These are phyloP conservation scores for Crotalus viridis DNA, from an alignment of 2,113 vertebrate genomes.

Conservation along the genomic window DNA sequence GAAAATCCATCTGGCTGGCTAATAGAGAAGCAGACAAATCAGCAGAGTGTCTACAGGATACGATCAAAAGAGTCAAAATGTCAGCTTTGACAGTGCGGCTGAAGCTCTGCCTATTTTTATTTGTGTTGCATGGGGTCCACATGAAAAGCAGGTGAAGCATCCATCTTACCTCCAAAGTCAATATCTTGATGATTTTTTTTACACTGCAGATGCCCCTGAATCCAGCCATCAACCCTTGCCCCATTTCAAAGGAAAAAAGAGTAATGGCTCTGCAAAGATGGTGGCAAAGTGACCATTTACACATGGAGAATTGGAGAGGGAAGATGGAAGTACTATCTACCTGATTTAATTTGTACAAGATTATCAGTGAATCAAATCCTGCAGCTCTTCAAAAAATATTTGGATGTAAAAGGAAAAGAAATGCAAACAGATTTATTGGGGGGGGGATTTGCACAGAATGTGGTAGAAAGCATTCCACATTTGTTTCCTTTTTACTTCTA, in stretches of 20 bases:
- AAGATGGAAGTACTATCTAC: neutral
- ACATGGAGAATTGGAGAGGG: neutral
- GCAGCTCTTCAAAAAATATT: neutral
- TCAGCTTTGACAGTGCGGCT: neutral
- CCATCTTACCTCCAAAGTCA: neutral
- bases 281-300: neutral
- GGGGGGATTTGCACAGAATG: neutral
- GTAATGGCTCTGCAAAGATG: neutral
- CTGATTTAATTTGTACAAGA: neutral
- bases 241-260: neutral
- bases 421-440: neutral
- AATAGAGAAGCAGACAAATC: neutral
- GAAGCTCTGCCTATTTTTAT: neutral
- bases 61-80: neutral
- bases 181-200: neutral
- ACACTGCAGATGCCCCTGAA: neutral
- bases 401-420: neutral
- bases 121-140: neutral
- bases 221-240: neutral
- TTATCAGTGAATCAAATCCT: neutral
- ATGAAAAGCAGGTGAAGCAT: neutral
- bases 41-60: neutral
- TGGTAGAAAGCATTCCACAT: neutral
- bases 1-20: neutral
- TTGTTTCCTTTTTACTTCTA: neutral